Evolutionary conservation across 1,140 invertebrate species (phyloP).

Genomic region (Caenorhabditis briggsae): DNA sequence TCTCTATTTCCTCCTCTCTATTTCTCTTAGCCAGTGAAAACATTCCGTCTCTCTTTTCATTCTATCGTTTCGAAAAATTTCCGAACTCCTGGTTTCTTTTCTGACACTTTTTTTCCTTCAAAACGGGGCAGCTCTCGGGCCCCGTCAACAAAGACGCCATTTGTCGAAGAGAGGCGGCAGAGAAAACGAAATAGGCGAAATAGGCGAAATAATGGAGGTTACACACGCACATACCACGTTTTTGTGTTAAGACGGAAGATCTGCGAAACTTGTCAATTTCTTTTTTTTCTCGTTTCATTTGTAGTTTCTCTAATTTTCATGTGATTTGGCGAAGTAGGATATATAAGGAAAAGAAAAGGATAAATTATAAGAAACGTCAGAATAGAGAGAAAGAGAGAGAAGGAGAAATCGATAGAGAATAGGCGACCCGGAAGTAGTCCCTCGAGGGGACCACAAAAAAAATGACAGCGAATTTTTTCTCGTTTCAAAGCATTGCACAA

Average conservation of each 20-base stretch:
- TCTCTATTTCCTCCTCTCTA: no score
- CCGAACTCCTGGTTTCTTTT: not conserved
- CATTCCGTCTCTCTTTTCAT: not conserved
- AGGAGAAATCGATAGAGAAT: not conserved
- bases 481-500: no score
- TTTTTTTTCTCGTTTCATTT: not conserved
- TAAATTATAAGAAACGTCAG: not conserved
- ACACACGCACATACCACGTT: not conserved
- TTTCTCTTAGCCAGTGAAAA: no score
- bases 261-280: slow-evolving; percentile 7
- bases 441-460: no score
- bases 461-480: no score
- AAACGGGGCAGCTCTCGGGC: not conserved
- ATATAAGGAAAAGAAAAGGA: not conserved
- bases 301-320: no score
- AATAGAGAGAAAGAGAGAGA: not conserved
- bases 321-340: not conserved
- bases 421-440: slow-evolving; percentile 1
- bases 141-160: slow-evolving; percentile 31
- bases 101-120: not conserved
- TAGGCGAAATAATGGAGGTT: slow-evolving; percentile 51
- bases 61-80: not conserved
- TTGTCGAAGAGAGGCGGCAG: slow-evolving; percentile 6
- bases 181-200: slow-evolving; percentile 38
- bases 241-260: not conserved